Evolutionary conservation across 2,888 invertebrate species (phyloP).

Genomic region (Rhogogaster chlorosoma): DNA sequence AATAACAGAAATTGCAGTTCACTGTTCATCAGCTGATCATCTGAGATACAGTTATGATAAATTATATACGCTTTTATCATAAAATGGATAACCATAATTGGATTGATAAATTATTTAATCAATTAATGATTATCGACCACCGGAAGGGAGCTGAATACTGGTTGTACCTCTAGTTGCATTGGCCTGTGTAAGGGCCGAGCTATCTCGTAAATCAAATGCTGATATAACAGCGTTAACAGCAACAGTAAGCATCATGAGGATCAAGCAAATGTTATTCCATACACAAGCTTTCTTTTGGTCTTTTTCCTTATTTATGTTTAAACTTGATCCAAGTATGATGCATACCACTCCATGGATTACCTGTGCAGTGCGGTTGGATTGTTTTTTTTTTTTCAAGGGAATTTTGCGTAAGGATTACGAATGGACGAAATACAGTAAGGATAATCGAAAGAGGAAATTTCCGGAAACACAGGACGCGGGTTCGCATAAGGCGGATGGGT

Average conservation of each 20-base stretch:
- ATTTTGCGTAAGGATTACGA: background rate
- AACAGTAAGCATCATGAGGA: slow-evolving; percentile 82
- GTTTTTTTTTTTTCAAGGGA: background rate
- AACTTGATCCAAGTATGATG: slow-evolving; percentile 81
- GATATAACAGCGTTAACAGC: slow-evolving; percentile 82
- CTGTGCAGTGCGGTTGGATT: slow-evolving; percentile 71
- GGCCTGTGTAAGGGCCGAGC: background rate
- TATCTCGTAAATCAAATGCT: slow-evolving; percentile 79
- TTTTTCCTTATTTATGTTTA: slow-evolving; percentile 82
- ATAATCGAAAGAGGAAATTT: slow-evolving; percentile 12
- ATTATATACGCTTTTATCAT: background rate
- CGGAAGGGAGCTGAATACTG: slow-evolving; percentile 39
- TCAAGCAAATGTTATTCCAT: slow-evolving; percentile 82
- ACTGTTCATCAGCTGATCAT: too few relatives aligned
- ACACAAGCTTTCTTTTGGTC: slow-evolving; percentile 82
- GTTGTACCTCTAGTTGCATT: slow-evolving; percentile 13
- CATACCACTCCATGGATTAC: slow-evolving; percentile 82
- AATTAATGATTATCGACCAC: slow-evolving; percentile 48
- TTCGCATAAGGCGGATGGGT: slow-evolving; percentile 49
- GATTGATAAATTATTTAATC: background rate
- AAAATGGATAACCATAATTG: background rate
- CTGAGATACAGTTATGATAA: background rate
- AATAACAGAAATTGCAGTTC: background rate
- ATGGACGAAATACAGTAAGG: slow-evolving; percentile 50
- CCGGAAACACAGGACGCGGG: background rate